phyloP scores from a whole-genome alignment of 1,140 invertebrate genomes.

The Anastatus disparis region DNA sequence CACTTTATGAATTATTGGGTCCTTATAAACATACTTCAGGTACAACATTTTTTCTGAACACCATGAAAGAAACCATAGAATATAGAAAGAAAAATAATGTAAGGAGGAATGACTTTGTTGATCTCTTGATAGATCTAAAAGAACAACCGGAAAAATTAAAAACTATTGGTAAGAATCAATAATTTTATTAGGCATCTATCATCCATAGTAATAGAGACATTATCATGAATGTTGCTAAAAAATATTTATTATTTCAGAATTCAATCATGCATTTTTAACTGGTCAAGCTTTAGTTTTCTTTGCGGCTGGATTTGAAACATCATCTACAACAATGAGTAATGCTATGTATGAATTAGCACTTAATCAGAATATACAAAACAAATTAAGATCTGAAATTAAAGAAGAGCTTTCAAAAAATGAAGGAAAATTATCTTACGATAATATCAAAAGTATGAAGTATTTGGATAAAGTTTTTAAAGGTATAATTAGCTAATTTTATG shows the following conservation, averaged over 20 bases:
- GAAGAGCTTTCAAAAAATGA: constrained; percentile 30
- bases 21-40: no score
- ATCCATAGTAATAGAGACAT: no score
- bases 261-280: no score
- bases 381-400: constrained; percentile 63
- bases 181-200: no score
- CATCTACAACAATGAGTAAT: constrained; percentile 63
- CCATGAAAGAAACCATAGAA: constrained; percentile 59
- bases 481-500: no score
- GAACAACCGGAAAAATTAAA: constrained; percentile 49
- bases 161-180: neutral
- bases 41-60: constrained; percentile 64
- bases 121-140: constrained; percentile 66
- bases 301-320: constrained; percentile 69
- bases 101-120: constrained; percentile 66
- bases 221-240: no score
- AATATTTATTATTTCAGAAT: no score
- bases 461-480: constrained; percentile 44
- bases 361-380: constrained; percentile 64
- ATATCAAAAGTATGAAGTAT: constrained; percentile 41
- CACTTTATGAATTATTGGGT: no score
- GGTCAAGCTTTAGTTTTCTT: constrained; percentile 62
- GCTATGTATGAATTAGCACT: constrained; percentile 61
- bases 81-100: constrained; percentile 62
- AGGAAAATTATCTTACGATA: constrained; percentile 41